Conservation (phyloP, 2,113 vertebrate species). For the Solenodon paradoxus region DNA sequence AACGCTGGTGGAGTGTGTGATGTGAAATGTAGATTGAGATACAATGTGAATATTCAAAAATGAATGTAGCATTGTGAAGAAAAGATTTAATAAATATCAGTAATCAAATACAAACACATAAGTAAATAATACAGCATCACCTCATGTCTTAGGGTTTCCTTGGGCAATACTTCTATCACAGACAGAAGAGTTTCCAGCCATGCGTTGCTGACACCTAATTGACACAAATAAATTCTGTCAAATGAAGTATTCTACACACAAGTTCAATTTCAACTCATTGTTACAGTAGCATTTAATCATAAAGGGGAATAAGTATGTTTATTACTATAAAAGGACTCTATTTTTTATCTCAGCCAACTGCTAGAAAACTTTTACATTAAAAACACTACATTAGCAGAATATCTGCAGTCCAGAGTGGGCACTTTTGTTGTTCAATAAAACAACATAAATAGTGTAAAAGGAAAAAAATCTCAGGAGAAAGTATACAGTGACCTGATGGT, state of each 20-base stretch:
- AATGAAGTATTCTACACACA: not conserved
- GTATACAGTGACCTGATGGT: not conserved
- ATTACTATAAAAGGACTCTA: not conserved
- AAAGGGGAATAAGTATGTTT: not conserved
- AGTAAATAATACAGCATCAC: conserved; percentile 80
- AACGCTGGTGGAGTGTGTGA: too few species aligned
- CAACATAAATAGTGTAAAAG: not conserved
- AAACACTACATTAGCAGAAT: conserved; percentile 13
- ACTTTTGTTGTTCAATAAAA: not conserved
- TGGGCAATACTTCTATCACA: conserved; percentile 92
- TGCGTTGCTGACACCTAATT: conserved; percentile 92
- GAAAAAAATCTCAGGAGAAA: not conserved
- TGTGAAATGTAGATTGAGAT: too few species aligned
- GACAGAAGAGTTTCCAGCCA: conserved; percentile 95
- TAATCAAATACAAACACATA: too few species aligned
- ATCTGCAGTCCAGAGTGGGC: not conserved
- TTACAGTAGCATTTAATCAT: not conserved
- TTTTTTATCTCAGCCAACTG: conserved; percentile 2
- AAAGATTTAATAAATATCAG: too few species aligned
- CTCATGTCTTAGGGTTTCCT: conserved; percentile 94
- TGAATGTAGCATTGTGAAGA: too few species aligned
- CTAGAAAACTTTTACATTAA: conserved; percentile 1
- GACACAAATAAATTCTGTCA: conserved; percentile 37
- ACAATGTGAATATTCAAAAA: too few species aligned
- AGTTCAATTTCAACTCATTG: not conserved